Evolutionary conservation across 2,888 invertebrate species (phyloP).

Genomic region (Amphipoea oculea): DNA sequence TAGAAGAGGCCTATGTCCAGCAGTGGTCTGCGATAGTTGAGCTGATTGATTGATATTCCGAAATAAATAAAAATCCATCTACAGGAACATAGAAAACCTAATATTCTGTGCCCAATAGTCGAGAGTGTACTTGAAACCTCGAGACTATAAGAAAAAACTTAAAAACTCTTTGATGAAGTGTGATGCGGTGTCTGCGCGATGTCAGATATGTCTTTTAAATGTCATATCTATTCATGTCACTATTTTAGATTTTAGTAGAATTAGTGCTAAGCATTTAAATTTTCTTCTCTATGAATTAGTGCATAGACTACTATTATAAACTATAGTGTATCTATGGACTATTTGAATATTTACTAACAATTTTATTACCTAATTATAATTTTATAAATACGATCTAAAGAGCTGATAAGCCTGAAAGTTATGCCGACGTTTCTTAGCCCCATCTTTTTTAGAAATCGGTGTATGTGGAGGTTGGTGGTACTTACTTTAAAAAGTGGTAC

Average conservation of each 20-base stretch:
- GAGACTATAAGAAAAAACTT: background rate
- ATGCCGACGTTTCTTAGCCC: conserved; percentile 35
- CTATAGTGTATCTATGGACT: background rate
- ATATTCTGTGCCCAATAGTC: background rate
- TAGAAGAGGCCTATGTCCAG: no score
- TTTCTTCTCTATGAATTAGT: no score
- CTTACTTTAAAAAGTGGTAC: conserved; percentile 35
- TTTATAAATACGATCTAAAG: conserved; percentile 11
- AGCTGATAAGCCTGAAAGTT: conserved; percentile 10
- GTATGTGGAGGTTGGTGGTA: conserved; percentile 39
- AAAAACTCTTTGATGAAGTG: conserved; percentile 9
- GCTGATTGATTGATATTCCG: no score
- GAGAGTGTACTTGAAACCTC: background rate
- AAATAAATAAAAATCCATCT: background rate
- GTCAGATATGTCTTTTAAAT: background rate
- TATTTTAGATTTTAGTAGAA: background rate
- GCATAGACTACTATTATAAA: no score
- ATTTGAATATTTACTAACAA: conserved; percentile 13
- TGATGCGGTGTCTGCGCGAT: background rate
- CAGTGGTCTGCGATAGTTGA: no score
- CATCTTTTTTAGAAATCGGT: conserved; percentile 23
- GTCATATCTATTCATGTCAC: conserved; percentile 20
- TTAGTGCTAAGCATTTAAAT: no score
- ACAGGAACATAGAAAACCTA: background rate
- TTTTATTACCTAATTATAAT: conserved; percentile 19